Evolutionary conservation across 2,113 vertebrate genomes (phyloP).

Genomic region (Rhagologus leucostigma): DNA sequence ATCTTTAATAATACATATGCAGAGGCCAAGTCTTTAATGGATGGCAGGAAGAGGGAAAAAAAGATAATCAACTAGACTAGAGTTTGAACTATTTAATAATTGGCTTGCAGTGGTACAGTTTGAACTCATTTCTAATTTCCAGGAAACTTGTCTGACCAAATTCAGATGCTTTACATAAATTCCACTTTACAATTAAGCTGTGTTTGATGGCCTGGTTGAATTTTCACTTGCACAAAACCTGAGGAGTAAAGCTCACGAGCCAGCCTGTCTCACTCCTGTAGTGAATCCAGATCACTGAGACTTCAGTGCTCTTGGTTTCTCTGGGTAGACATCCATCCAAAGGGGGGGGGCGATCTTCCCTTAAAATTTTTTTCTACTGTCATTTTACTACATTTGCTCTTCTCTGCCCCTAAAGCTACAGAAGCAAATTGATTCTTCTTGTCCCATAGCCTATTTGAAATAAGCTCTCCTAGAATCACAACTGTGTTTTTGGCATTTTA

Average conservation of each 20-base stretch:
- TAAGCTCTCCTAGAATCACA: not conserved
- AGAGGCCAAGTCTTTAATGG: not conserved
- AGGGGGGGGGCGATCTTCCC: accelerated
- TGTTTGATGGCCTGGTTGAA: not conserved
- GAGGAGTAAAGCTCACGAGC: not conserved
- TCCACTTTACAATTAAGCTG: not conserved
- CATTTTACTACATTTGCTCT: not conserved
- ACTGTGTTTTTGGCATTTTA: not conserved
- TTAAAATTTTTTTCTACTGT: not conserved
- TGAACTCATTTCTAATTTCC: not conserved
- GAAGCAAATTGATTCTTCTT: not conserved
- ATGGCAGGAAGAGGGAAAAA: not conserved
- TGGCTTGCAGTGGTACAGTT: not conserved
- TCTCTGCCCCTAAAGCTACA: not conserved
- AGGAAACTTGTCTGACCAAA: not conserved
- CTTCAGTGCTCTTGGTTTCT: not conserved
- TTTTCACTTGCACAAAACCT: not conserved
- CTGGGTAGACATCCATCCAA: not conserved
- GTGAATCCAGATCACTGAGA: not conserved
- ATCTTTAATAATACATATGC: not conserved
- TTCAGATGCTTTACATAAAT: not conserved
- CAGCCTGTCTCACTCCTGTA: not conserved
- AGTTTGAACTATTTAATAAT: not conserved
- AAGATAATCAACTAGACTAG: not conserved
- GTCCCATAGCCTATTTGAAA: not conserved